These are phyloP conservation scores for Ascaphus truei DNA, from an alignment of 2,113 vertebrate species.

Conservation along the genomic window DNA sequence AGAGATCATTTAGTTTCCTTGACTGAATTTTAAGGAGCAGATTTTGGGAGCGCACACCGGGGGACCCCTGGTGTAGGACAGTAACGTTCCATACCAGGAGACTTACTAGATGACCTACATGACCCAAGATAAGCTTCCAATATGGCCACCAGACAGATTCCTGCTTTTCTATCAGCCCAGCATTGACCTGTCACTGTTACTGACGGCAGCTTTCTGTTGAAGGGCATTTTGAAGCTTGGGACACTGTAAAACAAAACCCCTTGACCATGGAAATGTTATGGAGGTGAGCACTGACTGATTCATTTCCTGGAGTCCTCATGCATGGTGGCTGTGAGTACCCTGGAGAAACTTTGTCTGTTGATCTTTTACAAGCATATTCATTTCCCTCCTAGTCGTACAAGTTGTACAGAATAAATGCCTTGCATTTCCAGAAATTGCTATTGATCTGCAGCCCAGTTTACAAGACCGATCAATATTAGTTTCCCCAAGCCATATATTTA, in stretches of 20 bases:
- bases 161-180: no score
- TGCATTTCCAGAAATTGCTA: slow-evolving; percentile 71
- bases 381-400: slow-evolving; percentile 60
- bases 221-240: not conserved
- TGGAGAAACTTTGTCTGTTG: slow-evolving; percentile 52
- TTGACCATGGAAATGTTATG: not conserved
- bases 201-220: no score
- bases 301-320: not conserved
- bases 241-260: not conserved
- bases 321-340: slow-evolving; percentile 38
- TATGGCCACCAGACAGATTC: no score
- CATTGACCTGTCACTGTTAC: no score
- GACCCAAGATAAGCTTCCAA: no score
- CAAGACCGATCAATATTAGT: slow-evolving; percentile 66
- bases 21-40: no score
- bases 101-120: no score
- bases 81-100: no score
- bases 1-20: no score
- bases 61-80: no score
- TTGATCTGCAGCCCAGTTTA: slow-evolving; percentile 62
- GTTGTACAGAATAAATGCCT: slow-evolving; percentile 62
- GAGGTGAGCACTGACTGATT: not conserved
- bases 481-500: slow-evolving; percentile 55
- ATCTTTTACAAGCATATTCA: slow-evolving; percentile 54
- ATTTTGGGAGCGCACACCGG: no score